phyloP scores from a whole-genome alignment of 2,113 vertebrate species.

The Corapipo altera region DNA sequence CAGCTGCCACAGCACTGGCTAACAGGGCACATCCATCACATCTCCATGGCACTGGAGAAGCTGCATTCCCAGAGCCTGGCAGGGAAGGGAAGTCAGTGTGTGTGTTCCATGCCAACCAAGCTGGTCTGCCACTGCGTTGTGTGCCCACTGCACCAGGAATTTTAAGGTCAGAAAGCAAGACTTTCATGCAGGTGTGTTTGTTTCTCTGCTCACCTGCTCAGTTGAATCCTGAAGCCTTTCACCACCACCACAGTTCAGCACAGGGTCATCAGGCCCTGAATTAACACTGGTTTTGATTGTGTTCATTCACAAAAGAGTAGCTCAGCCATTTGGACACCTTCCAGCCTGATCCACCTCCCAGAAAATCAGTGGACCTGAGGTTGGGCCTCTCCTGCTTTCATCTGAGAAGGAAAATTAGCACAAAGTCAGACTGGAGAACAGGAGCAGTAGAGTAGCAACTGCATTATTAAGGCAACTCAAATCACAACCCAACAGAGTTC shows the following conservation, averaged over 20 bases:
- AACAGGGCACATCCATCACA: not conserved
- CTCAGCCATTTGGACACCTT: not conserved
- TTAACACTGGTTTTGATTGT: not conserved
- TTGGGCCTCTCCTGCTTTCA: not conserved
- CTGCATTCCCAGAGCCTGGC: not conserved
- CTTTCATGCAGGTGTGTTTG: not conserved
- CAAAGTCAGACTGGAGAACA: not conserved
- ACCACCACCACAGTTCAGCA: not conserved
- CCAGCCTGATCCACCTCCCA: not conserved
- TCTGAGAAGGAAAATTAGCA: not conserved
- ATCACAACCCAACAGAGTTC: not conserved
- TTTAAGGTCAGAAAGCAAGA: not conserved
- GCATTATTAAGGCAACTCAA: not conserved
- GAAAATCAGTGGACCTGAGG: not conserved
- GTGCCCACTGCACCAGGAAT: not conserved
- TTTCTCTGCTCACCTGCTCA: not conserved
- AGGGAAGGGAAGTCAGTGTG: not conserved
- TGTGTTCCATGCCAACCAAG: not conserved
- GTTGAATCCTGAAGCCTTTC: not conserved
- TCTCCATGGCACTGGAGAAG: not conserved
- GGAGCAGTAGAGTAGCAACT: not conserved
- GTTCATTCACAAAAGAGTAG: not conserved
- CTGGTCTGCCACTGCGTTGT: not conserved
- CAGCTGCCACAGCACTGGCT: fast-evolving
- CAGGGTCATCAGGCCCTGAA: not conserved